Evolutionary conservation across 2,113 vertebrate genomes (phyloP).

Genomic region (Oxyura jamaicensis): DNA sequence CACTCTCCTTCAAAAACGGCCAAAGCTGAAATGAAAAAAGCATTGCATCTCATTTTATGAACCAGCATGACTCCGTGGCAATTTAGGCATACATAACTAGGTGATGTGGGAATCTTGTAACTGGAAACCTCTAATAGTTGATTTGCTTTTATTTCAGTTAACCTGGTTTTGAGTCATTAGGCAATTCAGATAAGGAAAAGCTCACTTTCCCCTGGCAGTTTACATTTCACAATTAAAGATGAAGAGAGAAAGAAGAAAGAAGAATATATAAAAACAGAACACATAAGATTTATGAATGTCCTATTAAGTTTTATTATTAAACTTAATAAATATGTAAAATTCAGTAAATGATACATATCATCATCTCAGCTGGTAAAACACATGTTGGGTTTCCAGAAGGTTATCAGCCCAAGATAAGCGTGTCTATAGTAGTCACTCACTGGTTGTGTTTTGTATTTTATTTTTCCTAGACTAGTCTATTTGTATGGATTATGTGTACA

Average conservation of each 20-base stretch:
- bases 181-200: neutral
- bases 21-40: neutral
- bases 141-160: neutral
- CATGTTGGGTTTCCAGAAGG: neutral
- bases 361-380: neutral
- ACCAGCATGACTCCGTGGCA: neutral
- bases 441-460: neutral
- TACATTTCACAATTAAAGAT: neutral
- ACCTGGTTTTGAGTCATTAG: neutral
- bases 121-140: neutral
- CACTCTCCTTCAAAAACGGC: neutral
- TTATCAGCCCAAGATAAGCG: neutral
- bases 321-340: neutral
- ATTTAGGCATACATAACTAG: neutral
- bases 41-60: neutral
- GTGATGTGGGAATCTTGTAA: rapidly evolving
- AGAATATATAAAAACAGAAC: neutral
- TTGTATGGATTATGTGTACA: neutral
- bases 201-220: neutral
- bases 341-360: neutral
- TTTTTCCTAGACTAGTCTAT: neutral
- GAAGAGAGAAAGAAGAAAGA: neutral
- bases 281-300: neutral
- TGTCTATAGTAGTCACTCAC: neutral
- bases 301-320: neutral